Evolutionary conservation across 1,140 invertebrate species (phyloP).

Genomic region (Calliphora vicina): DNA sequence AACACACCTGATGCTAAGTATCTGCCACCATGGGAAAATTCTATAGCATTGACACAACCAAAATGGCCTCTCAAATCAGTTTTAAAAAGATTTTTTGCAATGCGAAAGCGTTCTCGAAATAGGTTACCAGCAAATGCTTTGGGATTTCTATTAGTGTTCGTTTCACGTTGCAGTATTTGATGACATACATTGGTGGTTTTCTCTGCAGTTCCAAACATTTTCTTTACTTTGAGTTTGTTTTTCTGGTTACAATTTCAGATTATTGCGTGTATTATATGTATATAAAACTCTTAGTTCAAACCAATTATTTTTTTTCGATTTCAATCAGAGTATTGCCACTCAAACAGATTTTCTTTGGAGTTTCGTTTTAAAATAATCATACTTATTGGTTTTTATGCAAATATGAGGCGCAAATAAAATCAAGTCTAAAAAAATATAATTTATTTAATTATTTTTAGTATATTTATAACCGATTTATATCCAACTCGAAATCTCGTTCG

Average conservation of each 20-base stretch:
- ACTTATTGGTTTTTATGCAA: not conserved
- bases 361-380: not conserved
- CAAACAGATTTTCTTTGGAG: not conserved
- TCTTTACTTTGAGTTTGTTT: not conserved
- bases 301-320: not conserved
- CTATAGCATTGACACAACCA: constrained; percentile 96
- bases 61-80: constrained; percentile 89
- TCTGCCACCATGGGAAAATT: constrained; percentile 89
- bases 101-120: constrained; percentile 70
- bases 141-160: constrained; percentile 37
- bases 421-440: not conserved
- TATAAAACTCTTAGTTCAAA: not conserved
- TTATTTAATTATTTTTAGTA: not conserved
- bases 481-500: too few species aligned
- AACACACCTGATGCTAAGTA: constrained; percentile 83
- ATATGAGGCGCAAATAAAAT: not conserved
- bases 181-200: constrained; percentile 48
- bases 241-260: not conserved
- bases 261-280: not conserved
- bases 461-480: too few species aligned
- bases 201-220: constrained; percentile 1
- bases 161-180: constrained; percentile 46
- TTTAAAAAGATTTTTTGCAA: constrained; percentile 79
- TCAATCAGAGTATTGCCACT: not conserved
- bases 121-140: constrained; percentile 63